These are phyloP conservation scores for Procavia capensis DNA, from an alignment of 2,113 vertebrate species.

Conservation along the genomic window DNA sequence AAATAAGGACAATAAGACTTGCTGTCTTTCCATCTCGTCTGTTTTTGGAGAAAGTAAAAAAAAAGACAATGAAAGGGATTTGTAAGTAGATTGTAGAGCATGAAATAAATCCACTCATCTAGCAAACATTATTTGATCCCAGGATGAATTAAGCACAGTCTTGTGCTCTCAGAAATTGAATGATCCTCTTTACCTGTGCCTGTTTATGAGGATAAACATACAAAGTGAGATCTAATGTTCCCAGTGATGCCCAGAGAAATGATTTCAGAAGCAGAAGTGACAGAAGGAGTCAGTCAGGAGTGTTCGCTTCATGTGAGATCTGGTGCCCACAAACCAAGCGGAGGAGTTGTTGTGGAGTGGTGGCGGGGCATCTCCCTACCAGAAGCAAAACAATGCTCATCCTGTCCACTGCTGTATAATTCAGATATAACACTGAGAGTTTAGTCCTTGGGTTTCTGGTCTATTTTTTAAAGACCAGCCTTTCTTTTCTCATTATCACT, in stretches of 20 bases:
- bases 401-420: background rate
- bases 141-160: background rate
- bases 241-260: background rate
- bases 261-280: background rate
- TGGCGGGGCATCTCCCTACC: background rate
- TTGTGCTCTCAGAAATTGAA: conserved; percentile 7
- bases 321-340: background rate
- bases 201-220: background rate
- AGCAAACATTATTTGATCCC: background rate
- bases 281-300: background rate
- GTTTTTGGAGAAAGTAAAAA: background rate
- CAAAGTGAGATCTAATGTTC: background rate
- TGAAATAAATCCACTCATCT: conserved; percentile 13
- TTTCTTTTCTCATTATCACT: conserved; percentile 3
- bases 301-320: background rate
- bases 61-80: background rate
- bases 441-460: background rate
- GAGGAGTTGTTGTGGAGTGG: background rate
- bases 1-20: background rate
- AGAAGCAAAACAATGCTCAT: background rate
- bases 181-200: background rate
- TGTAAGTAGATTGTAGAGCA: background rate
- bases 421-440: background rate
- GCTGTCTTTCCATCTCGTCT: background rate
- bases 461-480: background rate